Conservation (phyloP, 1,140 invertebrate species). For the Aphelinus atriplicis region DNA sequence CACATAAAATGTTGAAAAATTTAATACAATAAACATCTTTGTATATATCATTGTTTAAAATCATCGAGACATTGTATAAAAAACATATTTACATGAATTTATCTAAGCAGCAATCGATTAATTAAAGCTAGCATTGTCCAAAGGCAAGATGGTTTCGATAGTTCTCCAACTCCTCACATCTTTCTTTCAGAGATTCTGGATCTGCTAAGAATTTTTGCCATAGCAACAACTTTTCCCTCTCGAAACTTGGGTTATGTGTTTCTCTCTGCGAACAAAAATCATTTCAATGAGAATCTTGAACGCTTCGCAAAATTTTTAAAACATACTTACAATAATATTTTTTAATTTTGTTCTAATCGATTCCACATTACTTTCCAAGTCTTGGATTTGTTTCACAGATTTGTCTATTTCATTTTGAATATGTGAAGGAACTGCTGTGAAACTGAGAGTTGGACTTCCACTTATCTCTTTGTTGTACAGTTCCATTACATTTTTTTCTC, state of each 20-base stretch:
- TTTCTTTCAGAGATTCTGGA: slow-evolving; percentile 51
- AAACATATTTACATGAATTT: too few relatives aligned
- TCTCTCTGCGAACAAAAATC: slow-evolving; percentile 49
- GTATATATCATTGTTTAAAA: too few relatives aligned
- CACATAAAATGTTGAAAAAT: too few relatives aligned
- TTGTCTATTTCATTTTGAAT: slow-evolving; percentile 43
- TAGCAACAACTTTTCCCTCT: slow-evolving; percentile 53
- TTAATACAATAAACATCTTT: too few relatives aligned
- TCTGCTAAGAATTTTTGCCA: slow-evolving; percentile 54
- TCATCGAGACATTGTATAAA: too few relatives aligned
- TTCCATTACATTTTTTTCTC: slow-evolving; percentile 41
- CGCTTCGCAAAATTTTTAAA: slow-evolving; percentile 8
- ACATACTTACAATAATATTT: slow-evolving; percentile 50
- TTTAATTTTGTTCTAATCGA: slow-evolving; percentile 53
- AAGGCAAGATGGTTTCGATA: slow-evolving; percentile 4
- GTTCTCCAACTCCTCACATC: slow-evolving; percentile 48
- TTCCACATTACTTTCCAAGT: slow-evolving; percentile 45
- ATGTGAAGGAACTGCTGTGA: slow-evolving; percentile 43
- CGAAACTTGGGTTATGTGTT: slow-evolving; percentile 42
- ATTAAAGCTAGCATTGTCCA: neutral
- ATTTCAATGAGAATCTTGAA: slow-evolving; percentile 12
- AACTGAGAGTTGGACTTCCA: slow-evolving; percentile 50
- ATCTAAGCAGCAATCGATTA: too few relatives aligned
- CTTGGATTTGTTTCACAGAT: slow-evolving; percentile 39
- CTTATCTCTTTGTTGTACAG: slow-evolving; percentile 45